Evolutionary conservation across 2,888 invertebrate species (phyloP), one percentile per base, ranked within the genome.

Genomic region (Calliphora vomitoria): DNA sequence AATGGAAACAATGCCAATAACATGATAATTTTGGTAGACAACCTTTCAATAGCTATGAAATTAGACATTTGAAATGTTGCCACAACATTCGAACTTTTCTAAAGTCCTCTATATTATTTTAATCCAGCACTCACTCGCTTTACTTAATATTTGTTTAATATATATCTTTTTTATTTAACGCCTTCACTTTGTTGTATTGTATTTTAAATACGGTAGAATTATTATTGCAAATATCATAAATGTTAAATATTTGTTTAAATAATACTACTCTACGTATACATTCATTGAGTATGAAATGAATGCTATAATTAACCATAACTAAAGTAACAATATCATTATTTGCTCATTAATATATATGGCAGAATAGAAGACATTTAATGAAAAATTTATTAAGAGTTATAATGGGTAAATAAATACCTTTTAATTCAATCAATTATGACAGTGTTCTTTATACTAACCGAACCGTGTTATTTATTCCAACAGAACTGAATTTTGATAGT

Each of bases 171-270:
- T n/a, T 50, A 6, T 50, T 50, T 50, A n/a, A n/a, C 50, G n/a
- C 50, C 55, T n/a, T n/a, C n/a, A n/a, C n/a, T n/a, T n/a, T n/a
- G n/a, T n/a, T n/a, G n/a, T n/a, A n/a, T 25, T 55, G 25, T 55
- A 20, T 55, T 55, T 55, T 55, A 55, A 55, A 55, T 20, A 55
- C 11, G 20, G 3, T 55, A 55, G 55, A 55, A 55, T 55, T 55
- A 11, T 55, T 55, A 55, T 55, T 55, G 55, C 25, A 55, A 55
- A 55, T 55, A 55, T 55, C 20, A 55, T 55, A 55, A 55, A 20
- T 55, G 10, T 3, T 55, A 55, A 55, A 20, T 20, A 55, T 20
- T 55, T 55, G 55, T 55, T 55, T 20, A 55, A 55, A 20, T 20
- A 55, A 55, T 55, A 25, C 35, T 55, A 25, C 35, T 44, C 4